These are phyloP conservation scores for Dasypolia templi DNA, from an alignment of 2,888 invertebrate genomes.

Conservation along the genomic window DNA sequence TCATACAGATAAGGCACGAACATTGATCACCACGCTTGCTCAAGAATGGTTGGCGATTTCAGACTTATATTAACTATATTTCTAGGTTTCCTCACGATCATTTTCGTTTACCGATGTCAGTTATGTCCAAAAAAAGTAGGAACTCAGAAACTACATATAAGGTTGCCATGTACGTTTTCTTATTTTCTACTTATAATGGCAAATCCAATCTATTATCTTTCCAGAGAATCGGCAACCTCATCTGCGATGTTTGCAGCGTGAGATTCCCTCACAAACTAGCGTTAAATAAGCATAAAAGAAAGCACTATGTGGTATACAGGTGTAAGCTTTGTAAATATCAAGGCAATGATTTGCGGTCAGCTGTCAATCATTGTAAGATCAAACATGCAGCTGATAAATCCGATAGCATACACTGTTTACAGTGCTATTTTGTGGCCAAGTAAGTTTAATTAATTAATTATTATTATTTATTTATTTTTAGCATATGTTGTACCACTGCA, in stretches of 20 bases:
- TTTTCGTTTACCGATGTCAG: no score
- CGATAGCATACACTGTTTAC: conserved; percentile 73
- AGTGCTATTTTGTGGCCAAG: conserved; percentile 71
- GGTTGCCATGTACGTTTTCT: neutral
- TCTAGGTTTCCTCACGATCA: no score
- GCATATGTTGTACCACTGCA: no score
- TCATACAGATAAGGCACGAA: no score
- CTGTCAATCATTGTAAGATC: conserved; percentile 67
- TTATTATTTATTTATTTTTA: no score
- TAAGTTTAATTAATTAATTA: no score
- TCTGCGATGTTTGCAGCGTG: conserved; percentile 72
- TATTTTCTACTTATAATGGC: neutral
- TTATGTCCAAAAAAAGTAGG: no score
- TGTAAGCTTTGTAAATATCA: conserved; percentile 75
- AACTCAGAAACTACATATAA: no score
- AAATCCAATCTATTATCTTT: conserved; percentile 23
- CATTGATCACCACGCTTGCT: no score
- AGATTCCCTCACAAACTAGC: conserved; percentile 60
- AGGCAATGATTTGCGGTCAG: conserved; percentile 62
- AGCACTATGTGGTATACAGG: conserved; percentile 71
- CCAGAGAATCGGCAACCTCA: conserved; percentile 69
- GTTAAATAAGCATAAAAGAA: conserved; percentile 62
- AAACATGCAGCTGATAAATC: conserved; percentile 70
- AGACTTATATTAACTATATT: no score
- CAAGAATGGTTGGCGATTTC: no score